Conservation (phyloP, 2,888 invertebrate genomes). For the Rhabditophanes sp. region DNA sequence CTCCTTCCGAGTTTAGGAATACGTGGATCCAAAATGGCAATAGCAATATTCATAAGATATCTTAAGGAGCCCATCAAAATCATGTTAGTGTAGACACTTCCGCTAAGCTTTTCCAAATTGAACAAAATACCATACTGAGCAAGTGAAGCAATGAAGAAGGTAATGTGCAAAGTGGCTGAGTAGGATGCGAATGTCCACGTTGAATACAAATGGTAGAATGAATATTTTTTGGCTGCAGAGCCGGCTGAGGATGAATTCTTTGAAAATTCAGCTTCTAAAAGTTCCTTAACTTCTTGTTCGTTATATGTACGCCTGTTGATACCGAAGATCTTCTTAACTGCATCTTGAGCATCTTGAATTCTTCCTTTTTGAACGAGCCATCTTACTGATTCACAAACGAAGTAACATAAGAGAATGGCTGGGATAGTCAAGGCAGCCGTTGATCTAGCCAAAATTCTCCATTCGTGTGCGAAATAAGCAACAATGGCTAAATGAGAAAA, state of each 20-base stretch:
- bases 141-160: not conserved
- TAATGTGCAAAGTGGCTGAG: too few relatives aligned
- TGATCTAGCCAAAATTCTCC: conserved; percentile 25
- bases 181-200: conserved; percentile 8
- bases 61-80: conserved; percentile 27
- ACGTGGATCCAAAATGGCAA: conserved; percentile 21
- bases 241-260: too few relatives aligned
- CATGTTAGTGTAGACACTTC: conserved; percentile 26
- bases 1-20: conserved; percentile 22
- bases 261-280: too few relatives aligned
- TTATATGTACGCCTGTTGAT: conserved; percentile 13
- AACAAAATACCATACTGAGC: conserved; percentile 14
- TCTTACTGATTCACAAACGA: conserved; percentile 34
- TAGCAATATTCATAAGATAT: conserved; percentile 23
- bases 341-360: conserved; percentile 23
- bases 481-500: too few relatives aligned
- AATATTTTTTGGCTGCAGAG: too few relatives aligned
- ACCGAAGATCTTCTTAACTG: conserved; percentile 18
- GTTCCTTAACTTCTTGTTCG: too few relatives aligned
- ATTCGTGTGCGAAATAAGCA: conserved; percentile 25
- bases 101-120: conserved; percentile 34
- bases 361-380: conserved; percentile 31
- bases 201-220: too few relatives aligned
- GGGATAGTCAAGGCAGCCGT: conserved; percentile 24
- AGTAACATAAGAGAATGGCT: conserved; percentile 21